Conservation (phyloP, 2,113 vertebrate species). For the Pontoporia blainvillei region DNA sequence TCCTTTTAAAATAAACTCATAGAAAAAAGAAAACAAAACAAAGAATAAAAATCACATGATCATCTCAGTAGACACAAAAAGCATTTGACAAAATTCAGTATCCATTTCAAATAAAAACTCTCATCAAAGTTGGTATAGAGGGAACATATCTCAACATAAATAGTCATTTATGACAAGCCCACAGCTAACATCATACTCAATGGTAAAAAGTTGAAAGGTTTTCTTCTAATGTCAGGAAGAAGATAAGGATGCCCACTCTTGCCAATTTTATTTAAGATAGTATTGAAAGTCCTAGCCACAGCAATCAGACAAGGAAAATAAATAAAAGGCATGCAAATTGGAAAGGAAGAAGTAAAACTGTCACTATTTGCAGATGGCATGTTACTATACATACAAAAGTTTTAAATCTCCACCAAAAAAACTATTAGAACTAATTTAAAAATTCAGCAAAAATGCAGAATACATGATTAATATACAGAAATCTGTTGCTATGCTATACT, state of each 20-base stretch:
- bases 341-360: not conserved
- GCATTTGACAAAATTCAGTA: not conserved
- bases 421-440: not conserved
- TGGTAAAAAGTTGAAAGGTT: not conserved
- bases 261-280: not conserved
- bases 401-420: not conserved
- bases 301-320: not conserved
- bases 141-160: not conserved
- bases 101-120: not conserved
- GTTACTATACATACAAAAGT: not conserved
- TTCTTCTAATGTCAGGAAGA: not conserved
- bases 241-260: not conserved
- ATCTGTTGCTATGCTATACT: not conserved
- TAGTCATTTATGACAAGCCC: accelerated
- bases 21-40: not conserved
- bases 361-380: not conserved
- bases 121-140: not conserved
- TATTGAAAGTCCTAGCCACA: not conserved
- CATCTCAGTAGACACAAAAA: not conserved
- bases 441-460: not conserved
- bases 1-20: too few species aligned
- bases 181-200: not conserved
- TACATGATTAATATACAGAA: not conserved
- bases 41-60: not conserved
- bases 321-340: not conserved